Evolutionary conservation across 2,888 invertebrate species (phyloP).

Genomic region (Cephonodes hylas): DNA sequence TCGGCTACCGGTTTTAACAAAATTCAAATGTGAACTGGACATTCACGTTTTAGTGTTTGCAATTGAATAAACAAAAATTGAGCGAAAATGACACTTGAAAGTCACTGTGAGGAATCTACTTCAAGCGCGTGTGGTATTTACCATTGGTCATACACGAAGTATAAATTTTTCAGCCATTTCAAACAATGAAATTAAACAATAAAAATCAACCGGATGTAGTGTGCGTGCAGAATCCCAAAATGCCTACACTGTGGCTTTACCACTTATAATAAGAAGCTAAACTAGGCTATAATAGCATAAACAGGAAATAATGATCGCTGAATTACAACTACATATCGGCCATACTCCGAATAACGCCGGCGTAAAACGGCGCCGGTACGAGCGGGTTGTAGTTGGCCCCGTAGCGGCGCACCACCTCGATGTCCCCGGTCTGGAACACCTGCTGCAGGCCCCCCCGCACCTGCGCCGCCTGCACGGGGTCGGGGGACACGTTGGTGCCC

Average conservation of each 20-base stretch:
- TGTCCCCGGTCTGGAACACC: slow-evolving; percentile 48
- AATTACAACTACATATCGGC: slow-evolving; percentile 29
- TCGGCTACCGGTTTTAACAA: background rate
- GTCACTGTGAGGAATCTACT: too few species aligned
- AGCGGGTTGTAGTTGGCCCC: slow-evolving; percentile 59
- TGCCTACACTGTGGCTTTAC: too few species aligned
- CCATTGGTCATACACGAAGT: too few species aligned
- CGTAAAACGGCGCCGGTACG: slow-evolving; percentile 32
- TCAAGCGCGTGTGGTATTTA: too few species aligned
- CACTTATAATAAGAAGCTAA: too few species aligned
- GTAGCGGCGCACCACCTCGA: slow-evolving; percentile 46
- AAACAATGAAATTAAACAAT: too few species aligned
- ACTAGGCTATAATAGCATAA: background rate
- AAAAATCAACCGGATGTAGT: too few species aligned
- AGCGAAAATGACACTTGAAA: too few species aligned
- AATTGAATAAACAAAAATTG: too few species aligned
- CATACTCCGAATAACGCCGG: slow-evolving; percentile 25
- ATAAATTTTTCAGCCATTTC: too few species aligned
- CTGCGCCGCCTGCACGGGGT: slow-evolving; percentile 39
- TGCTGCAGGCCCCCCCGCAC: slow-evolving; percentile 43
- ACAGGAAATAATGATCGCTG: background rate
- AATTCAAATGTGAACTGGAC: background rate
- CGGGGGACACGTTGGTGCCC: slow-evolving; percentile 38
- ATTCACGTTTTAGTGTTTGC: too few species aligned
- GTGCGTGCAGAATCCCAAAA: too few species aligned